Conservation (phyloP, 2,888 invertebrate species). For the Heliconius cydno region DNA sequence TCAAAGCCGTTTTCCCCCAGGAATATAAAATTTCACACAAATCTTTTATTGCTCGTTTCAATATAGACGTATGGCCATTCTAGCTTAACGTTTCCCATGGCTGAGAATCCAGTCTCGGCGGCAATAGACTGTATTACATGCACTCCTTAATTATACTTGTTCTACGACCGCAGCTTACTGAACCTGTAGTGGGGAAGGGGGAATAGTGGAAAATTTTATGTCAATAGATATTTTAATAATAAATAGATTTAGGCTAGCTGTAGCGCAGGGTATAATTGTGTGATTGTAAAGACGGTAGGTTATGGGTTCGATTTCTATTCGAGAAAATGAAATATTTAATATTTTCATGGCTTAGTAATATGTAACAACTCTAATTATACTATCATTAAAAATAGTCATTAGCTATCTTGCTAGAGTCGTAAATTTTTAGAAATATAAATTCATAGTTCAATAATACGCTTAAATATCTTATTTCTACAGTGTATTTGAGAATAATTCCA, state of each 20-base stretch:
- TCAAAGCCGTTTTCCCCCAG: conserved; percentile 32
- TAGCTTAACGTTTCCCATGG: conserved; percentile 42
- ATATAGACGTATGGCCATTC: conserved; percentile 47
- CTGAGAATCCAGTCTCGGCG: conserved; percentile 55
- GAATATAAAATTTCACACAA: conserved; percentile 42
- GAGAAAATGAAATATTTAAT: too few relatives aligned
- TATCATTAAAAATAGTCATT: too few relatives aligned
- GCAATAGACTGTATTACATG: conserved; percentile 54
- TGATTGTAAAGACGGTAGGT: too few relatives aligned
- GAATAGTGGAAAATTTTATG: neutral
- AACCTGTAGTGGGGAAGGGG: neutral
- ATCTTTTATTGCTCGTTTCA: conserved; percentile 50
- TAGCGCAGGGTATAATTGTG: too few relatives aligned
- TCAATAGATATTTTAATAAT: neutral
- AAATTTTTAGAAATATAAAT: too few relatives aligned
- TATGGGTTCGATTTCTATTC: too few relatives aligned
- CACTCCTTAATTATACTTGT: conserved; percentile 60
- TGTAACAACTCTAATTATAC: too few relatives aligned
- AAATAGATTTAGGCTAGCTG: neutral
- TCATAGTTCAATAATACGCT: neutral
- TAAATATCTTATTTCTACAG: neutral
- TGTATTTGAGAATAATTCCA: neutral
- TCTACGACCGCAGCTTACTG: conserved; percentile 49
- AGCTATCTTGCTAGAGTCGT: too few relatives aligned
- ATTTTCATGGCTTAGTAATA: neutral